Conservation (phyloP, 2,113 vertebrate genomes). For the Gallinago undulata region DNA sequence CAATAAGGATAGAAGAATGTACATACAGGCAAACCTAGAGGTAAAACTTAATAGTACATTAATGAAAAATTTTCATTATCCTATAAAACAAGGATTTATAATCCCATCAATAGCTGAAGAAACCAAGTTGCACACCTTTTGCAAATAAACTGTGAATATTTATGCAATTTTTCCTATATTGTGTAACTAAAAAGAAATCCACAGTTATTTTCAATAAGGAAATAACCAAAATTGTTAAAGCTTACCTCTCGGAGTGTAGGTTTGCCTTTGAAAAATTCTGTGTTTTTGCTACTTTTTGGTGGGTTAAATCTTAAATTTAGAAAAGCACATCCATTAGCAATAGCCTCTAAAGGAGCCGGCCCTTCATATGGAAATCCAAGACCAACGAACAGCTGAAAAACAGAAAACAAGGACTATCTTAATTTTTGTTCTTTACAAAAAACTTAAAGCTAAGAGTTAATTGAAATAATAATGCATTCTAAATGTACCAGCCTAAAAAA, state of each 20-base stretch:
- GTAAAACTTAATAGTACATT: not conserved
- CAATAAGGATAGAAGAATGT: not conserved
- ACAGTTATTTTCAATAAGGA: not conserved
- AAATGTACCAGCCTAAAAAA: not conserved
- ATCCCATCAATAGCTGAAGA: not conserved
- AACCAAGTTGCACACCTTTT: not conserved
- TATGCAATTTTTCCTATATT: not conserved
- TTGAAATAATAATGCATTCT: not conserved
- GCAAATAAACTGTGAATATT: not conserved
- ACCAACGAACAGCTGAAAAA: constrained; percentile 93
- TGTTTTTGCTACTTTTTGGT: constrained; percentile 98
- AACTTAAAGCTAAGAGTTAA: constrained; percentile 10
- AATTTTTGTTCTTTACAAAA: not conserved
- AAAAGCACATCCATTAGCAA: constrained; percentile 96
- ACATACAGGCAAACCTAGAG: not conserved
- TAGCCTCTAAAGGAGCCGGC: constrained; percentile 94
- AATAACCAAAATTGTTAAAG: not conserved
- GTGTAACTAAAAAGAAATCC: not conserved
- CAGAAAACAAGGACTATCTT: not conserved
- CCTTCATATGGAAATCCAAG: constrained; percentile 98
- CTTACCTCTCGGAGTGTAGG: constrained; percentile 96
- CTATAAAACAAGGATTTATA: not conserved
- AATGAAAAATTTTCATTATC: not conserved
- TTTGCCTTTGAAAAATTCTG: constrained; percentile 98
- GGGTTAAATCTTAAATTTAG: constrained; percentile 94